phyloP scores from a whole-genome alignment of 2,797 vertebrate species.

The Dendrocincla tyrannina region DNA sequence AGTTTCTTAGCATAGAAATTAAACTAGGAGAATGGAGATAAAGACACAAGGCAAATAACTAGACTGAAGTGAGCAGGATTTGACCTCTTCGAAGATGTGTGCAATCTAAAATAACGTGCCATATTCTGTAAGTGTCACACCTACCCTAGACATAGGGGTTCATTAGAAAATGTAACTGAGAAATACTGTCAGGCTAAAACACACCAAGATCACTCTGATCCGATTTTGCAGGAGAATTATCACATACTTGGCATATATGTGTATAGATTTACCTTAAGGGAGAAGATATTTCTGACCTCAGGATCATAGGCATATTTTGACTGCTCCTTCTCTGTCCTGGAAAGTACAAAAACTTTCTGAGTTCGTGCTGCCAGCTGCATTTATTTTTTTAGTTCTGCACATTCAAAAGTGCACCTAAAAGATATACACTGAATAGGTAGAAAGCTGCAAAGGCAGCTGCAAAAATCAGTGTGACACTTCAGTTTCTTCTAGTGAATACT shows the following conservation, averaged over 20 bases:
- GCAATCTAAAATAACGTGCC: background rate
- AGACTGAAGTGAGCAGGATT: background rate
- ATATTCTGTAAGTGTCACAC: background rate
- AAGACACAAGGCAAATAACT: background rate
- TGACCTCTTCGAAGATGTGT: background rate
- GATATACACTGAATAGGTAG: background rate
- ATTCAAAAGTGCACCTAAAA: background rate
- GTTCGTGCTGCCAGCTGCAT: background rate
- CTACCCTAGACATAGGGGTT: background rate
- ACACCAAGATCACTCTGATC: background rate
- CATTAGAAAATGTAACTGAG: background rate
- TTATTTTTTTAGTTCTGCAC: background rate
- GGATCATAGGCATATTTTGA: background rate
- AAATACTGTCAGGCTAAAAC: background rate
- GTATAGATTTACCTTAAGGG: background rate
- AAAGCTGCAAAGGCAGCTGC: background rate
- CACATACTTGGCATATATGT: background rate
- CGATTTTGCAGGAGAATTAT: background rate
- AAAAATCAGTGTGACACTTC: background rate
- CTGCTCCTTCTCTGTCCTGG: rapidly evolving
- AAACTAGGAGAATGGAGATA: background rate
- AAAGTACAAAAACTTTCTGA: background rate
- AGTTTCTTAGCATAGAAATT: background rate
- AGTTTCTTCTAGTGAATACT: background rate
- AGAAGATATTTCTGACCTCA: background rate